Evolutionary conservation across 2,113 vertebrate genomes (phyloP).

Genomic region (Dipodomys spectabilis): DNA sequence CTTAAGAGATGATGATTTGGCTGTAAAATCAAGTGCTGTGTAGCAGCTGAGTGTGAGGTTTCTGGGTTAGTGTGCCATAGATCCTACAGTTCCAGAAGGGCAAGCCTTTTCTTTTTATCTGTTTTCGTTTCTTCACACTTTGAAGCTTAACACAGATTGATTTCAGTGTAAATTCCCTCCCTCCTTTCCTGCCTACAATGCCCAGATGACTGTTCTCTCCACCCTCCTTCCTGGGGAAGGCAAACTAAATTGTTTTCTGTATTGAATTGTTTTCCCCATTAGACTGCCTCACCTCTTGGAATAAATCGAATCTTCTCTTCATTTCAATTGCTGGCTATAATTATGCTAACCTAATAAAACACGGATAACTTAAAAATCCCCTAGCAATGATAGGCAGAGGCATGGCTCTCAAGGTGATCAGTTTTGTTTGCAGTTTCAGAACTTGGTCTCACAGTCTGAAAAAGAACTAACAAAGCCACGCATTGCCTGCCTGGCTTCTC

Average conservation of each 20-base stretch:
- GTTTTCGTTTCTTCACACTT: not conserved
- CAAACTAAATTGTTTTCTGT: conserved; percentile 16
- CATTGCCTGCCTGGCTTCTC: not conserved
- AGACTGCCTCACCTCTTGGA: not conserved
- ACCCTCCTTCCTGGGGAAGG: not conserved
- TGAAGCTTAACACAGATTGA: conserved; percentile 15
- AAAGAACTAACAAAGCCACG: not conserved
- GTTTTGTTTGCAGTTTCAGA: conserved; percentile 40
- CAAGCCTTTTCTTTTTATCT: not conserved
- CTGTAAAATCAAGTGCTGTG: conserved; percentile 15
- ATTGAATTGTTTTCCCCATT: not conserved
- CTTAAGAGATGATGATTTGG: not conserved
- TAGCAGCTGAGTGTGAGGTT: not conserved
- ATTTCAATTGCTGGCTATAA: not conserved
- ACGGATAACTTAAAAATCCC: not conserved
- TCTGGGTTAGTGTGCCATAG: conserved; percentile 54
- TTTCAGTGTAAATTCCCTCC: not conserved
- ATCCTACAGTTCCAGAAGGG: conserved; percentile 13
- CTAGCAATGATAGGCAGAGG: not conserved
- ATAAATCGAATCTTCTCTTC: not conserved
- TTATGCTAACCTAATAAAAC: conserved; percentile 29
- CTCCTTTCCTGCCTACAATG: not conserved
- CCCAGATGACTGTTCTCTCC: not conserved
- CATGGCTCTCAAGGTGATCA: not conserved
- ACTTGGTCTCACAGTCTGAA: not conserved